A percentile compares a stretch with the other conserved stretches of the same genome.
phyloP scores from a whole-genome alignment of 2,888 invertebrate species.

The Tenodera sinensis region DNA sequence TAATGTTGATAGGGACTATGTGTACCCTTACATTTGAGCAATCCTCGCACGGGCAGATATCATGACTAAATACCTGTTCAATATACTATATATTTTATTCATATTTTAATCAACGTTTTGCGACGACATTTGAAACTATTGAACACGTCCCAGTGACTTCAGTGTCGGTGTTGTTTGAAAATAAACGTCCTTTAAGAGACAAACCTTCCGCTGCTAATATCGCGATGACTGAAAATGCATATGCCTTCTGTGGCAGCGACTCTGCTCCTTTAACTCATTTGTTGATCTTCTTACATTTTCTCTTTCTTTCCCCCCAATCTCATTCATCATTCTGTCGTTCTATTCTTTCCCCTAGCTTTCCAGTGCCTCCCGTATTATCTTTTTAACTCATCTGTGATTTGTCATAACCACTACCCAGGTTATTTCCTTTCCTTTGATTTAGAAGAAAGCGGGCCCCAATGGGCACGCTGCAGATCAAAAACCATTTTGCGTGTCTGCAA shows the following conservation, averaged over 20 bases:
- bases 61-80: too few relatives aligned
- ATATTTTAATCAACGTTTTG: too few relatives aligned
- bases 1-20: too few relatives aligned
- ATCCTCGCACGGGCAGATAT: too few relatives aligned
- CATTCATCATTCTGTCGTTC: not conserved
- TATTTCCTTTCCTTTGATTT: not conserved
- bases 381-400: not conserved
- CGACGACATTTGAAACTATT: too few relatives aligned
- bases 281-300: not conserved
- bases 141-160: too few relatives aligned
- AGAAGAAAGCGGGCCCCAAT: not conserved
- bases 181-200: too few relatives aligned
- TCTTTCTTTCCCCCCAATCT: not conserved
- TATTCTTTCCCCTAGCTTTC: not conserved
- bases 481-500: not conserved
- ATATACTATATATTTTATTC: too few relatives aligned
- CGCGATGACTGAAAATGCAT: too few relatives aligned
- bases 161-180: too few relatives aligned
- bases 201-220: too few relatives aligned
- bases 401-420: not conserved
- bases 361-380: not conserved
- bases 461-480: not conserved
- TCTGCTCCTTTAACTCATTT: not conserved
- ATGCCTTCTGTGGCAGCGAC: not conserved
- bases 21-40: too few relatives aligned